Conservation (phyloP, 2,888 invertebrate genomes). For the Leptarthrus brevirostris region DNA sequence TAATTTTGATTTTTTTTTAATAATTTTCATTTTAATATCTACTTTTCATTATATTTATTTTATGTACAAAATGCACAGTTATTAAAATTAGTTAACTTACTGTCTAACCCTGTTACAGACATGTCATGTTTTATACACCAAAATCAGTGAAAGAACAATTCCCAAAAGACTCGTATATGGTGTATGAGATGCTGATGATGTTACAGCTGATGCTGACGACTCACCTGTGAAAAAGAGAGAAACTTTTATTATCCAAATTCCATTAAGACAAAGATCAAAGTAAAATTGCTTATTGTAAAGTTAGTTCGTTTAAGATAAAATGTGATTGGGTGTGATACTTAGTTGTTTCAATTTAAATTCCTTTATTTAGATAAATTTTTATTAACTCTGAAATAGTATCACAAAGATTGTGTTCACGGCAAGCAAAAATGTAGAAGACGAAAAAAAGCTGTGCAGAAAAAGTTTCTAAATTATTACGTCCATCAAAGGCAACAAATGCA, state of each 20-base stretch:
- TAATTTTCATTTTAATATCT: slow-evolving; percentile 6
- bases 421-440: background rate
- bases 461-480: slow-evolving; percentile 39
- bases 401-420: too few relatives aligned
- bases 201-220: slow-evolving; percentile 66
- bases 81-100: slow-evolving; percentile 37
- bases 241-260: too few relatives aligned
- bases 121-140: slow-evolving; percentile 57
- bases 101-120: slow-evolving; percentile 12
- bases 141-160: slow-evolving; percentile 53
- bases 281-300: too few relatives aligned
- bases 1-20: background rate
- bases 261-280: background rate
- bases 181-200: slow-evolving; percentile 61
- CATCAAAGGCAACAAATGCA: slow-evolving; percentile 37
- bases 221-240: slow-evolving; percentile 59
- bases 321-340: too few relatives aligned
- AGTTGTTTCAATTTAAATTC: too few relatives aligned
- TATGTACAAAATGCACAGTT: slow-evolving; percentile 44
- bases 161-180: slow-evolving; percentile 53
- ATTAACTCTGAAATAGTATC: too few relatives aligned
- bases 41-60: background rate
- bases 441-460: background rate
- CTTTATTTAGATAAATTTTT: too few relatives aligned
- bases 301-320: too few relatives aligned